Percentiles rank a stretch among this genome's conserved stretches.
Conservation (phyloP, 2,113 vertebrate species). For the Gavia stellata region DNA sequence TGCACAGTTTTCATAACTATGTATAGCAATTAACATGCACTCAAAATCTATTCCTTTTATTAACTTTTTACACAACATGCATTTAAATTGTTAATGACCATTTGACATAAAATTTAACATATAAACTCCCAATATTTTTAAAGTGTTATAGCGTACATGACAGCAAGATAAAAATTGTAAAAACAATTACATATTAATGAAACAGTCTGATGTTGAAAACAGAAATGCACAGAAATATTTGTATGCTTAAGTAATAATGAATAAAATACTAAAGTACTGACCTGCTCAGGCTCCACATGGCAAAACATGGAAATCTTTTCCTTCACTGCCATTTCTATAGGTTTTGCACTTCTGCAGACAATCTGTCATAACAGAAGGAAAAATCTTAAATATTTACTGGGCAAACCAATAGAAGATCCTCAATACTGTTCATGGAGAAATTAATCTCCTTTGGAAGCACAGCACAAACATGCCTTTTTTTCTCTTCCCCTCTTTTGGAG, state of each 20-base stretch:
- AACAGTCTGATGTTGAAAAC: background rate
- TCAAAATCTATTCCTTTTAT: background rate
- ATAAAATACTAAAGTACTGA: constrained; percentile 34
- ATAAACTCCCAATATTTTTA: background rate
- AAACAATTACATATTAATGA: background rate
- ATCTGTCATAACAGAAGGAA: constrained; percentile 61
- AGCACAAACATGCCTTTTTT: background rate
- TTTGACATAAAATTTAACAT: background rate
- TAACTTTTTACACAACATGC: background rate
- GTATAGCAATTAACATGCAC: background rate
- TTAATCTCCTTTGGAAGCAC: background rate
- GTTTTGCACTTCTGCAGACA: constrained; percentile 76
- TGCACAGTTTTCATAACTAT: background rate
- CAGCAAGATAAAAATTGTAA: background rate
- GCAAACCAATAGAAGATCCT: background rate
- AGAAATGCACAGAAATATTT: background rate
- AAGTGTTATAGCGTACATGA: background rate
- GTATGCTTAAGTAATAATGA: background rate
- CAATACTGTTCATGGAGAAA: background rate
- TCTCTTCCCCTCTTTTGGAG: background rate
- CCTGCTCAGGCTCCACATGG: constrained; percentile 81
- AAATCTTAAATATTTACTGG: background rate
- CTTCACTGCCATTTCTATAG: constrained; percentile 80
- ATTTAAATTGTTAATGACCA: background rate
- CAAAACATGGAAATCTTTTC: constrained; percentile 85